Evolutionary conservation across 2,888 invertebrate species (phyloP), one percentile per base, ranked within the genome.

Genomic region (Eucriotettix oculatus): DNA sequence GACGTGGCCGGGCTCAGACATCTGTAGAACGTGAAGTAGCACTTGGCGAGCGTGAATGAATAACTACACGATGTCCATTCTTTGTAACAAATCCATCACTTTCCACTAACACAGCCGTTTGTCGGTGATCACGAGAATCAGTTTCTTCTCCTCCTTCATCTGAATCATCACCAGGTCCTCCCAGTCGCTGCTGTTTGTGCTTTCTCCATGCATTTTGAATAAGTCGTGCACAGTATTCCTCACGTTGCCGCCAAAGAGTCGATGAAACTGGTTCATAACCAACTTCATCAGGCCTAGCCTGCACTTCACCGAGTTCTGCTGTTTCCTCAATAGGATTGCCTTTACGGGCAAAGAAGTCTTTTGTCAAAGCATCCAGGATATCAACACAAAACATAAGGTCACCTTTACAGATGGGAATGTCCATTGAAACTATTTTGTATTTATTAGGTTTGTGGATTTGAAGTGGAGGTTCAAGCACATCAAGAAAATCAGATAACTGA

Each of bases 371-470:
- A 78, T 98, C 97, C 72, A 98, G 80, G 71, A 98, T 96, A 79
- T 98, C 97, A 72, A 96, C 94, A 78, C 97, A 98, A 80, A 92
- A 95, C 86, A 96, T 93, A 78, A 90, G 83, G 76, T 97, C 96
- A 67, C 90, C 90, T 76, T 94, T 92, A 79, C 96, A 98, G 74
- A 98, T 97, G 67, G 97, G 92, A 74, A 98, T 96, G 77, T 97
- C 95, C 92, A 98, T 92, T 70, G 93, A 92, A 73, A 97, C 93
- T 74, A 98, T 91, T 82, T 96, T 95, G 80, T 95, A 96, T 80
- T 96, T 95, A 77, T 97, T 97, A 68, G 97, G 97, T 76, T 95
- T 95, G 76, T 94, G 94, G 69, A 98, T 94, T 79, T 95, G 94
- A 69, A 98, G 79, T 66, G 97, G 98, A 66, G 95, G 93, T 74